A percentile compares a stretch with the other conserved stretches of the same genome.
Conservation (phyloP, 2,113 vertebrate species). For the Copsychus sechellarum region DNA sequence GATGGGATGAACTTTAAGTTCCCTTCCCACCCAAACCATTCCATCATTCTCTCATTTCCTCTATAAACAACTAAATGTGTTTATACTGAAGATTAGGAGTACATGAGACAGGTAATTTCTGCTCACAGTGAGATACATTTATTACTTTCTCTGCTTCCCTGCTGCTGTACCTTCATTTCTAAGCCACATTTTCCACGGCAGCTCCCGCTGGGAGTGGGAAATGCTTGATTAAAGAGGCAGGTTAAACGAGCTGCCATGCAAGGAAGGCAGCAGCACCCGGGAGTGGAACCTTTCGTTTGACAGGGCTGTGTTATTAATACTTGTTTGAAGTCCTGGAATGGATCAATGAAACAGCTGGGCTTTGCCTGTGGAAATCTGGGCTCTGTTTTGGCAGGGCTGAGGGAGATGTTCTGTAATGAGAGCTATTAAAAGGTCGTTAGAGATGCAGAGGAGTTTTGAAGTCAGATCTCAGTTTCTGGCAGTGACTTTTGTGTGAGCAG, state of each 20-base stretch:
- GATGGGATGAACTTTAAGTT: rapidly evolving
- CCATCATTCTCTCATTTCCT: neutral
- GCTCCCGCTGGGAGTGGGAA: neutral
- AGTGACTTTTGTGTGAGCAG: neutral
- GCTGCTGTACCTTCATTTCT: neutral
- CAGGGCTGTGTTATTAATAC: neutral
- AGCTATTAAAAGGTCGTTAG: neutral
- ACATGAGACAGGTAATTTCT: neutral
- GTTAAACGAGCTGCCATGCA: neutral
- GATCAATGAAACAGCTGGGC: neutral
- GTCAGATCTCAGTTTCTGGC: neutral
- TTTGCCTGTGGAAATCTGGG: neutral
- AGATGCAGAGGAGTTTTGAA: neutral
- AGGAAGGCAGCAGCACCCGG: neutral
- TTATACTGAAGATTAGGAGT: too few species aligned
- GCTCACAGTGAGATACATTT: neutral
- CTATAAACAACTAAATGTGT: neutral
- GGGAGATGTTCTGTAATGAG: neutral
- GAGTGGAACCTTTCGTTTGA: neutral
- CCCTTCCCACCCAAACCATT: neutral
- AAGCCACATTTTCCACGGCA: neutral
- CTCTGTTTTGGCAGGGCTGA: neutral
- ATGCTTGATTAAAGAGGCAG: neutral
- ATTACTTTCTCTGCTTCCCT: neutral
- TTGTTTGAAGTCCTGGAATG: neutral